Evolutionary conservation across 2,888 invertebrate genomes (phyloP), one percentile per base, ranked within the genome.

Genomic region (Drosophila incognita): DNA sequence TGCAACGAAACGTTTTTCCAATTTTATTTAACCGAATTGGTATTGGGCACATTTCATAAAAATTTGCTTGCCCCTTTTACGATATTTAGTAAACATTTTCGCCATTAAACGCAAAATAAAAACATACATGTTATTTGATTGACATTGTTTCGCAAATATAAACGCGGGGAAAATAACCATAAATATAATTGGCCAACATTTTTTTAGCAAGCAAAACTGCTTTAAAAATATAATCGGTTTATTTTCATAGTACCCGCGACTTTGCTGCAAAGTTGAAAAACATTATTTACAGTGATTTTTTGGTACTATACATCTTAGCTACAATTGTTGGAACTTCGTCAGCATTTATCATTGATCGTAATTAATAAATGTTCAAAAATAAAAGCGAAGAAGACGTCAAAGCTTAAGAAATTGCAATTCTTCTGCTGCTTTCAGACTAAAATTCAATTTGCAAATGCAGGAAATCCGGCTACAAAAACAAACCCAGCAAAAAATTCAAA

Each of bases 41-140:
- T 63, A 60, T 35, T 56, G 46, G n/a, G 36, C 21, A 53, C 38
- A 62, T 76, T 74, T 75, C 75, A 74, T 73, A 77, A 87, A 85
- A 81, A 82, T 81, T 81, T 80, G 71, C 57, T 72, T 58, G 56
- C 29, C 48, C 52, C 57, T 73, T 85, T 83, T 69, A 29, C 42
- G 31, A 53, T 54, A 65, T 27, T 49, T 54, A 58, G 27, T 29
- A 66, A 76, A 65, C 54, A 76, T 63, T 76, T n/a, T 64, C 38
- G 35, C 46, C n/a, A 49, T 27, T 35, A 66, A 68, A 69, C 67
- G 15, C 63, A 66, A 42, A 33, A 29, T 29, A n/a, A 27, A 18
- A 35, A 24, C 48, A 33, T 4, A 10, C 4, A 10, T 71, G 67
- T 71, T 66, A 57, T 68, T 79, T 65, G 73, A 83, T 81, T 71